Base-by-base conservation (phyloP, 2,797 vertebrate species). In the Nothura maculosa region DNA sequence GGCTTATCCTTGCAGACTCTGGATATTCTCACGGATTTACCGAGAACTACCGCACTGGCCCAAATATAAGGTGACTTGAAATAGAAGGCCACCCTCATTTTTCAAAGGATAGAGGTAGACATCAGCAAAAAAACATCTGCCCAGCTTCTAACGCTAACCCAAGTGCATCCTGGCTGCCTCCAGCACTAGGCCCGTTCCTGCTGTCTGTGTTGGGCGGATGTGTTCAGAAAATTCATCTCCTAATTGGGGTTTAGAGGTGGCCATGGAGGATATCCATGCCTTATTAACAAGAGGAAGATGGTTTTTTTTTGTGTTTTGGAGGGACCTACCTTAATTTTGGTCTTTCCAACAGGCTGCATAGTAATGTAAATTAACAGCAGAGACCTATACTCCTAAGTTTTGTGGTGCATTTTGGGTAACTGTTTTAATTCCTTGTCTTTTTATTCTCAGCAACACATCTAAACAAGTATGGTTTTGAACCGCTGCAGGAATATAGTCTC, bases 1-100 rank as follows among this genome's bases (percentile, higher is more conserved):
- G 54, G 52, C 87, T 85, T 89, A 42, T 74, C 50, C 54, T 86
- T 95, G 52, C 16, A 83, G 77, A 40, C 36, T 61, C 60, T 43
- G 25, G 3, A 48, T 1, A 0, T 66, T 94, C 47, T 68, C 60
- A 55, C 77, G 45, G 57, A 75, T 85, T 86, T 92, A 93, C 54
- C 47, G 28, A 89, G 36, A 91, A 61, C 62, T 54, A 75, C 36
- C 9, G 4, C 61, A 84, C 60, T 52, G 81, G 43, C 27, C 25
- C 84, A 90, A 81, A 81, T 81, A 60, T 20, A 80, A 79, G 34
- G 24, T 18, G 27, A 76, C 21, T 66, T 77, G 32, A 83, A 57
- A 78, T 58, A 83, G 17, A 43, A 40, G 25, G 10, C 9, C 38
- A 81, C 15, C 9, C 21, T 63, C 22, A 21, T 36, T 89, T 91